A percentile compares a stretch with the other conserved stretches of the same genome.
These are phyloP conservation scores for Morinoia aosen DNA, from an alignment of 2,888 invertebrate species.

Conservation along the genomic window DNA sequence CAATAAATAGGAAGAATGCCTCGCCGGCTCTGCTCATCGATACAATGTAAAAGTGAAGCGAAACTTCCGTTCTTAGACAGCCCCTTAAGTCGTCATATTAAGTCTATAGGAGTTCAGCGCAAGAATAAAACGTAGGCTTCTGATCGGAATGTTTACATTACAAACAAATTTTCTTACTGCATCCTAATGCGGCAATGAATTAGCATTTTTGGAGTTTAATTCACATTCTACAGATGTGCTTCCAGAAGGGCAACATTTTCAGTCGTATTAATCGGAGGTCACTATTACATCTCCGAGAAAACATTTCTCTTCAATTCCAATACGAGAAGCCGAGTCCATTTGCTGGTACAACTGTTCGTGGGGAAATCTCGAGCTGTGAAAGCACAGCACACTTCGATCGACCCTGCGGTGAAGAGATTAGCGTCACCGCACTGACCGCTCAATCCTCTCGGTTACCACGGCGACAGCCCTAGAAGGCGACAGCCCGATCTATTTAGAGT, in stretches of 20 bases:
- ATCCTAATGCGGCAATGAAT: background rate
- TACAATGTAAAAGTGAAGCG: background rate
- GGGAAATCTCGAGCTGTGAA: background rate
- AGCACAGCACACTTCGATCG: background rate
- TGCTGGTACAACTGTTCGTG: background rate
- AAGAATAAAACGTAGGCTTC: background rate
- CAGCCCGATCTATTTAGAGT: background rate
- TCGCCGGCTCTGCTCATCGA: background rate
- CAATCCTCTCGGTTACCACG: no score
- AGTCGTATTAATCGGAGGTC: background rate
- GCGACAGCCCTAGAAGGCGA: background rate
- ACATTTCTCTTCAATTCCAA: background rate
- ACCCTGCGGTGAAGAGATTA: background rate
- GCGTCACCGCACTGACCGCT: no score
- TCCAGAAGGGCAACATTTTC: background rate
- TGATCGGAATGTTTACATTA: background rate
- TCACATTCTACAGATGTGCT: background rate
- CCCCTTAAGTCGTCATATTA: background rate
- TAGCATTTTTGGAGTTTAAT: background rate
- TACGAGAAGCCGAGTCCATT: background rate
- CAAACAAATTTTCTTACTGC: no score
- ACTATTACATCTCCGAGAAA: background rate
- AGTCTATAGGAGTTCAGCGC: background rate
- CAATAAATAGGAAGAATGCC: constrained; percentile 9
- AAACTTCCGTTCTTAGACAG: background rate